phyloP scores from a whole-genome alignment of 2,113 vertebrate genomes.

The Fukomys damarensis region DNA sequence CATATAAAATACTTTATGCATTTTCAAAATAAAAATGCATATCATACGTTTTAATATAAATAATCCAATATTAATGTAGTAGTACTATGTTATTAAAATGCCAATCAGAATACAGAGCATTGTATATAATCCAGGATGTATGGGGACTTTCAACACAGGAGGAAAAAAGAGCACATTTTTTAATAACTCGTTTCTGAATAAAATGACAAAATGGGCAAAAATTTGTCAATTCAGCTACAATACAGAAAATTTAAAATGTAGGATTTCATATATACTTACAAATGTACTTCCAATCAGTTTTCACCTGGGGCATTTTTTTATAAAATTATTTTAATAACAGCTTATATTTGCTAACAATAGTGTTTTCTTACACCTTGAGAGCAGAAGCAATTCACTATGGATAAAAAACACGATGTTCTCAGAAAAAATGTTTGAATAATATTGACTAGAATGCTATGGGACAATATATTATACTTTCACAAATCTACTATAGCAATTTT shows the following conservation, averaged over 20 bases:
- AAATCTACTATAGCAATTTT: neutral
- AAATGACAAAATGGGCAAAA: neutral
- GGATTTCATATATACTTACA: neutral
- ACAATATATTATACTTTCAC: neutral
- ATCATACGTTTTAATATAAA: neutral
- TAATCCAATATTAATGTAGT: neutral
- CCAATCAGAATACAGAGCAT: neutral
- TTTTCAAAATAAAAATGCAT: neutral
- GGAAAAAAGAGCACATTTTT: neutral
- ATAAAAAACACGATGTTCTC: neutral
- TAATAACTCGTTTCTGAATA: neutral
- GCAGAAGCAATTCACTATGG: neutral
- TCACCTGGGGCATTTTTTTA: slow-evolving; percentile 4
- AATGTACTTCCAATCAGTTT: neutral
- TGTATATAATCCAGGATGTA: neutral
- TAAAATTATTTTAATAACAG: slow-evolving; percentile 8
- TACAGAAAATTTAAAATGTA: slow-evolving; percentile 7
- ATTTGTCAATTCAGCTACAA: neutral
- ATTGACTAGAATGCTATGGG: neutral
- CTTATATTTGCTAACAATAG: neutral
- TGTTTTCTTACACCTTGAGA: neutral
- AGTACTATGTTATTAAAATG: neutral
- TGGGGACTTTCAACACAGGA: neutral
- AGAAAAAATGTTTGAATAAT: neutral
- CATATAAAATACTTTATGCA: neutral